phyloP scores from a whole-genome alignment of 2,888 invertebrate species.

The Bombylius discolor region DNA sequence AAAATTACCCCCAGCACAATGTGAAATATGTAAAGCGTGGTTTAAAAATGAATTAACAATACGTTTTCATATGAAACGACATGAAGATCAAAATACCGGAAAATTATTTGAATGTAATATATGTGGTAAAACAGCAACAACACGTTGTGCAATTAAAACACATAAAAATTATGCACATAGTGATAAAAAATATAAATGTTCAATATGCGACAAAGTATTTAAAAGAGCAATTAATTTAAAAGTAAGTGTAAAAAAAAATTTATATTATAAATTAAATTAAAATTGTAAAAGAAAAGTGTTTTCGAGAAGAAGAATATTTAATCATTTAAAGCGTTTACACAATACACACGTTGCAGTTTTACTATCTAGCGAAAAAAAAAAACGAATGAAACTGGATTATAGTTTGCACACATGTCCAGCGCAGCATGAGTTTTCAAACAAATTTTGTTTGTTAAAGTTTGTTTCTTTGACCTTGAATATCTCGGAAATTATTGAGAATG shows the following conservation, averaged over 20 bases:
- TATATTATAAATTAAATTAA: no score
- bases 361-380: no score
- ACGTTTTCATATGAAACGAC: slow-evolving; percentile 15
- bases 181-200: slow-evolving; percentile 15
- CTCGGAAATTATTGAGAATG: no score
- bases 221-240: slow-evolving; percentile 14
- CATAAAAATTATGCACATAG: slow-evolving; percentile 19
- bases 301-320: no score
- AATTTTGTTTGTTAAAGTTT: no score
- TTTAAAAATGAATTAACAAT: slow-evolving; percentile 17
- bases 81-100: slow-evolving; percentile 12
- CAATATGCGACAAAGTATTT: slow-evolving; percentile 17
- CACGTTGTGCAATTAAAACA: slow-evolving; percentile 16
- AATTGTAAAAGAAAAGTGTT: no score
- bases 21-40: slow-evolving; percentile 16
- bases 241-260: background rate
- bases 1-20: slow-evolving; percentile 14
- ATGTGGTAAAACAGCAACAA: slow-evolving; percentile 17
- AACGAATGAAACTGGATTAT: no score
- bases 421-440: no score
- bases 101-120: slow-evolving; percentile 14
- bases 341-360: no score
- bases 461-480: no score
- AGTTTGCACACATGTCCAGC: no score
- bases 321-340: no score